Evolutionary conservation across 2,113 vertebrate species (phyloP).

Genomic region (Eulacestoma nigropectus): DNA sequence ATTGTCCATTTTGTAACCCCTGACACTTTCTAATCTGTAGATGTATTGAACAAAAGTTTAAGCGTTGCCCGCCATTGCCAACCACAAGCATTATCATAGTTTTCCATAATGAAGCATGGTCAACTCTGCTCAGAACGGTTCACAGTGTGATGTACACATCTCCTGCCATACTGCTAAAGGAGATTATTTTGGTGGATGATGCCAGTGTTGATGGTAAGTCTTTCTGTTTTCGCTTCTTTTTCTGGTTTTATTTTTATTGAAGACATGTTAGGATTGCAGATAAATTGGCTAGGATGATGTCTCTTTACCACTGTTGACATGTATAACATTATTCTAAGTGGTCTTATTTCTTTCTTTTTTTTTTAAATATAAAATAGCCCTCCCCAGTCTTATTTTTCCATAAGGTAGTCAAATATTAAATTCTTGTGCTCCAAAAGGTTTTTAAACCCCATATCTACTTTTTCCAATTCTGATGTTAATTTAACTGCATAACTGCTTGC

Average conservation of each 20-base stretch:
- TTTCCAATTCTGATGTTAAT: not conserved
- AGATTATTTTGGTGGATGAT: slow-evolving; percentile 97
- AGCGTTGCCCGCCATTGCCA: slow-evolving; percentile 87
- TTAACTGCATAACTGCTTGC: not conserved
- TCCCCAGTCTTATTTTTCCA: not conserved
- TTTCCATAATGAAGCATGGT: slow-evolving; percentile 98
- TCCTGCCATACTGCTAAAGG: slow-evolving; percentile 91
- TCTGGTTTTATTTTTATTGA: not conserved
- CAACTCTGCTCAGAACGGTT: slow-evolving; percentile 92
- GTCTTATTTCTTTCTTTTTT: not conserved
- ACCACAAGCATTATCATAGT: slow-evolving; percentile 97
- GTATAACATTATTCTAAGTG: not conserved
- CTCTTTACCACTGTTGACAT: not conserved
- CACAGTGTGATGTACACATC: slow-evolving; percentile 96
- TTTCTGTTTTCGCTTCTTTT: not conserved
- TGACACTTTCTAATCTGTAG: slow-evolving; percentile 67
- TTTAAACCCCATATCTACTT: not conserved
- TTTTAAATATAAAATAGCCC: not conserved
- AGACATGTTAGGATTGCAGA: not conserved
- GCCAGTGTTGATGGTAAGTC: slow-evolving; percentile 89
- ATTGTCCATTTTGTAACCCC: not conserved
- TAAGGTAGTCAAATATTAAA: not conserved
- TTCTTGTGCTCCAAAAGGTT: not conserved
- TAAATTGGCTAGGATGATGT: not conserved
- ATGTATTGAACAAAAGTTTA: slow-evolving; percentile 97